These are phyloP conservation scores for Rhyacichthys aspro DNA, from an alignment of 2,797 vertebrate genomes.

Conservation along the genomic window DNA sequence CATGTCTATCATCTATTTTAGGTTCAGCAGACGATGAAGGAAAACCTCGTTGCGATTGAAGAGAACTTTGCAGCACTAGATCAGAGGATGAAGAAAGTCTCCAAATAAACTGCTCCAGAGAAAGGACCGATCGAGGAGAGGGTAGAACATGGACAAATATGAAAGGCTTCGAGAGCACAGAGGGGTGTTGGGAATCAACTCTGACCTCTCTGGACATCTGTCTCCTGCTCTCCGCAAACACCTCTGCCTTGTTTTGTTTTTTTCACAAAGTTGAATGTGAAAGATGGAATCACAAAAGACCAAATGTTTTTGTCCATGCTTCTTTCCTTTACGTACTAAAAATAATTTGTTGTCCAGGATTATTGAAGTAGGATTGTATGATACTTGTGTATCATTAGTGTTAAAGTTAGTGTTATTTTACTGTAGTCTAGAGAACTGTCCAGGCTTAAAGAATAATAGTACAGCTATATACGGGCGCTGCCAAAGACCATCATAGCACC, in stretches of 20 bases:
- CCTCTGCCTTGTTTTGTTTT: slow-evolving; percentile 53
- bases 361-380: too few species aligned
- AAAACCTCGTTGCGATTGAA: slow-evolving; percentile 87
- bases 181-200: slow-evolving; percentile 16
- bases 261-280: slow-evolving; percentile 64
- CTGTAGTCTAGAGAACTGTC: too few species aligned
- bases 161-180: slow-evolving; percentile 46
- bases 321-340: slow-evolving; percentile 35
- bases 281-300: slow-evolving; percentile 61
- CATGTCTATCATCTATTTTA: slow-evolving; percentile 40
- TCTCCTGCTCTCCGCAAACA: slow-evolving; percentile 49
- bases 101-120: slow-evolving; percentile 77
- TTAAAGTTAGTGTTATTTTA: too few species aligned
- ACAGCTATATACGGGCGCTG: too few species aligned
- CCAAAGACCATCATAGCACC: too few species aligned
- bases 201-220: slow-evolving; percentile 40
- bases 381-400: too few species aligned
- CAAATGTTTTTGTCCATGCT: slow-evolving; percentile 59
- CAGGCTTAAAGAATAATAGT: too few species aligned
- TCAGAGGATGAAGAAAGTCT: slow-evolving; percentile 88
- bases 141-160: slow-evolving; percentile 52
- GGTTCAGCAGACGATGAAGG: slow-evolving; percentile 94
- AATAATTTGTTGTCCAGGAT: slow-evolving; percentile 24
- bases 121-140: slow-evolving; percentile 27
- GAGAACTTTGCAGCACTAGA: slow-evolving; percentile 88